phyloP scores from a whole-genome alignment of 2,797 vertebrate species.

The Helicolenus hilgendorfi region DNA sequence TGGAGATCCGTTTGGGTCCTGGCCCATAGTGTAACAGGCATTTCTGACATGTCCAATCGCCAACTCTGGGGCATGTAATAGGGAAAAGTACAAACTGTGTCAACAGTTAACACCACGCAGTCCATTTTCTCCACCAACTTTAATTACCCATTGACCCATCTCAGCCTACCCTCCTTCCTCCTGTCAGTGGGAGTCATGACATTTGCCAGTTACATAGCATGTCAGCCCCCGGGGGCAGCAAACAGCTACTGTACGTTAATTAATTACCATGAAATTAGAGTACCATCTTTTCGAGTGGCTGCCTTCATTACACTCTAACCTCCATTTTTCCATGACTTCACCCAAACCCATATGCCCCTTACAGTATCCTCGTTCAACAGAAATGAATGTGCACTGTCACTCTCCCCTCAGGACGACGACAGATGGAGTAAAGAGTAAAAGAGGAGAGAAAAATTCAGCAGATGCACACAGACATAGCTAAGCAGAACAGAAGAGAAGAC shows the following conservation, averaged over 20 bases:
- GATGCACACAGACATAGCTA: neutral
- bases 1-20: neutral
- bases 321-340: slow-evolving; percentile 52
- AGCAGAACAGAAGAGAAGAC: neutral
- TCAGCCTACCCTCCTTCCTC: slow-evolving; percentile 32
- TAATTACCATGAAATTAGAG: slow-evolving; percentile 81
- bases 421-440: slow-evolving; percentile 6
- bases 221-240: slow-evolving; percentile 59
- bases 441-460: neutral
- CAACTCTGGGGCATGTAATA: neutral
- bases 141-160: slow-evolving; percentile 65
- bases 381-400: neutral
- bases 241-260: slow-evolving; percentile 74
- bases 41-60: neutral
- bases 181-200: slow-evolving; percentile 76
- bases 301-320: slow-evolving; percentile 59
- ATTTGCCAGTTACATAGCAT: slow-evolving; percentile 76
- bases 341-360: slow-evolving; percentile 14
- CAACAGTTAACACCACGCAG: slow-evolving; percentile 28
- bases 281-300: slow-evolving; percentile 53
- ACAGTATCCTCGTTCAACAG: neutral
- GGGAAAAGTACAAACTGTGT: slow-evolving; percentile 19
- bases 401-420: neutral
- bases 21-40: neutral
- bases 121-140: slow-evolving; percentile 31